A percentile compares a stretch with the other conserved stretches of the same genome.
phyloP scores from a whole-genome alignment of 2,113 vertebrate species.

The Etheostoma spectabile region DNA sequence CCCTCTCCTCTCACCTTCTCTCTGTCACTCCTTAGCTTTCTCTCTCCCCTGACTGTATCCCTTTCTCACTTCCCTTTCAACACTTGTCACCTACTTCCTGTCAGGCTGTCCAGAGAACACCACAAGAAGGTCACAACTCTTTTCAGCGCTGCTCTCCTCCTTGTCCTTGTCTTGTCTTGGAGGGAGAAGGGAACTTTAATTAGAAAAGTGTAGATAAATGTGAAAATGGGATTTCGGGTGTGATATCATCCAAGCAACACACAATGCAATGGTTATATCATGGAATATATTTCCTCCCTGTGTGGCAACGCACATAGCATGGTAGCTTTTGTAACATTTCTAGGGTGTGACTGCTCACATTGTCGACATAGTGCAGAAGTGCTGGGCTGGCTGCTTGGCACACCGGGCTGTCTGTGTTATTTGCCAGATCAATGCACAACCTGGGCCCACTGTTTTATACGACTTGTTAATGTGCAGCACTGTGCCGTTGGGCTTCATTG shows the following conservation, averaged over 20 bases:
- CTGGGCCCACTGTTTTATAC: conserved; percentile 53
- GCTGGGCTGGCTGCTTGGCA: conserved; percentile 51
- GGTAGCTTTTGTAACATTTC: conserved; percentile 30
- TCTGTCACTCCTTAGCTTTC: conserved; percentile 51
- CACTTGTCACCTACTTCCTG: conserved; percentile 80
- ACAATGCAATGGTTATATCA: conserved; percentile 19
- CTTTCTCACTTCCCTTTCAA: conserved; percentile 75
- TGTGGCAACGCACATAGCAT: neutral
- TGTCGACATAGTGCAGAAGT: conserved; percentile 36
- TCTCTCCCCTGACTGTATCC: conserved; percentile 42
- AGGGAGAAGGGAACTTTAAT: conserved; percentile 63
- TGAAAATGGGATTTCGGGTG: neutral
- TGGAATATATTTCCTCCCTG: neutral
- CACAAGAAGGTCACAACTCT: conserved; percentile 71
- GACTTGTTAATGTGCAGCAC: conserved; percentile 73
- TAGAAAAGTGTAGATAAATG: conserved; percentile 25
- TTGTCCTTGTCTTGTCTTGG: conserved; percentile 72
- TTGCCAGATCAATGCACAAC: conserved; percentile 75
- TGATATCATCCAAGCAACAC: conserved; percentile 34
- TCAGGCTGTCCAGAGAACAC: conserved; percentile 70
- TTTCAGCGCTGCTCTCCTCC: conserved; percentile 51
- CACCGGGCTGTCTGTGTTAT: conserved; percentile 61
- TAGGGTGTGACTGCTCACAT: conserved; percentile 43
- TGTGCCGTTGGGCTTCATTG: conserved; percentile 65
- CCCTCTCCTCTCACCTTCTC: conserved; percentile 51